phyloP scores from a whole-genome alignment of 2,113 vertebrate species.

The Trachemys scripta region DNA sequence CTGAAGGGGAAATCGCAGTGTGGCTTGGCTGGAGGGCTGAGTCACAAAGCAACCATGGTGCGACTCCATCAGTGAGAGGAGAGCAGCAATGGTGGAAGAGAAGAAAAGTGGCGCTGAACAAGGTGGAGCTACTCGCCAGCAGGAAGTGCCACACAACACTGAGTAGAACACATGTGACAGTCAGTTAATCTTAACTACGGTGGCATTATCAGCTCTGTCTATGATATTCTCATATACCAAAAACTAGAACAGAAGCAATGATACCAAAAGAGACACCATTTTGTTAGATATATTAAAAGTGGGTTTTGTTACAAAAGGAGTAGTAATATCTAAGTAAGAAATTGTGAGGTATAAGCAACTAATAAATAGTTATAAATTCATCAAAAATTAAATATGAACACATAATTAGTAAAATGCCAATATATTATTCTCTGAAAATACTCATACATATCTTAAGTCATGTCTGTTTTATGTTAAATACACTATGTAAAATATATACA shows the following conservation, averaged over 20 bases:
- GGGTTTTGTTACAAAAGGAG: slow-evolving; percentile 67
- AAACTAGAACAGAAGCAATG: neutral
- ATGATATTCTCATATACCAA: neutral
- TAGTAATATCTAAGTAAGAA: slow-evolving; percentile 67
- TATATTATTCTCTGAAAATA: slow-evolving; percentile 76
- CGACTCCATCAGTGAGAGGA: neutral
- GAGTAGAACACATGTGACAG: neutral
- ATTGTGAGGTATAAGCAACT: slow-evolving; percentile 64
- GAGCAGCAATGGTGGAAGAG: neutral
- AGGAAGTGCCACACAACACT: neutral
- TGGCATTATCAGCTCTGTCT: neutral
- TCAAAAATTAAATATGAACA: slow-evolving; percentile 71
- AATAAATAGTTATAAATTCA: slow-evolving; percentile 72
- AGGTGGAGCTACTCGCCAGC: neutral
- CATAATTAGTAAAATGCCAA: slow-evolving; percentile 70
- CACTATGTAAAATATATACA: slow-evolving; percentile 38
- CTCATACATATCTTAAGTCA: slow-evolving; percentile 47
- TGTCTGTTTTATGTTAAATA: slow-evolving; percentile 34
- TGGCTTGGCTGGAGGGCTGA: neutral
- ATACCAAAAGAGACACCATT: neutral
- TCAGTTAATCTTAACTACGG: neutral
- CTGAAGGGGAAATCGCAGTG: neutral
- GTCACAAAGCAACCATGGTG: neutral
- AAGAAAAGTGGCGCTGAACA: neutral
- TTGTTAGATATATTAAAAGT: neutral